Conservation (phyloP, 2,888 invertebrate species). For the Kryphioiulus occultus region DNA sequence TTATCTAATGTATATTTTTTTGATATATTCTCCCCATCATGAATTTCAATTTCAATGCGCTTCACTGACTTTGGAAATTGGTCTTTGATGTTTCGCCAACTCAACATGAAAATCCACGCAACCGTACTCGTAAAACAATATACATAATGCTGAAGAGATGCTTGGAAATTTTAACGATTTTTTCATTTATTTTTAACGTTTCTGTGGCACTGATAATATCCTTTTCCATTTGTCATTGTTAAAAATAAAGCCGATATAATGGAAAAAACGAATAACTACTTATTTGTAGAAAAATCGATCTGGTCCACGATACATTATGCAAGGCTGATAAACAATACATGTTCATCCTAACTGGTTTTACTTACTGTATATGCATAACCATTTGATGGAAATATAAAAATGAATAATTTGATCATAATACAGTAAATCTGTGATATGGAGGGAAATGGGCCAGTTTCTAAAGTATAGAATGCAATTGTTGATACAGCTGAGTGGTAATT, state of each 20-base stretch:
- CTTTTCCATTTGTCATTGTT: neutral
- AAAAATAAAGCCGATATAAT: neutral
- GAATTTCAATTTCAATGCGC: conserved; percentile 36
- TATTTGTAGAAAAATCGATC: conserved; percentile 13
- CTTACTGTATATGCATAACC: neutral
- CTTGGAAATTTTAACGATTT: neutral
- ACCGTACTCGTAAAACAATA: neutral
- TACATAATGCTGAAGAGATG: neutral
- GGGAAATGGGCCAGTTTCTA: neutral
- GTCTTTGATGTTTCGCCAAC: conserved; percentile 10
- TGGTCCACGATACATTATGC: neutral
- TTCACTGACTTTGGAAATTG: conserved; percentile 40
- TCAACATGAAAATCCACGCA: neutral
- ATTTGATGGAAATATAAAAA: neutral
- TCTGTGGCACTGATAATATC: neutral
- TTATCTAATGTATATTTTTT: conserved; percentile 29
- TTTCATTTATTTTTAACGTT: neutral
- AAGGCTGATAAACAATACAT: neutral
- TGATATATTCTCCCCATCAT: conserved; percentile 9
- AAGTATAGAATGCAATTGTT: too few relatives aligned
- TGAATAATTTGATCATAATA: neutral
- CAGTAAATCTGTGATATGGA: neutral
- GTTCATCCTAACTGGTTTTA: neutral
- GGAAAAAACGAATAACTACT: neutral
- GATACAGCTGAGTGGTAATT: too few relatives aligned